Evolutionary conservation across 2,797 vertebrate genomes (phyloP), one percentile per base, ranked within the genome.

Genomic region (Protonibea diacanthus): DNA sequence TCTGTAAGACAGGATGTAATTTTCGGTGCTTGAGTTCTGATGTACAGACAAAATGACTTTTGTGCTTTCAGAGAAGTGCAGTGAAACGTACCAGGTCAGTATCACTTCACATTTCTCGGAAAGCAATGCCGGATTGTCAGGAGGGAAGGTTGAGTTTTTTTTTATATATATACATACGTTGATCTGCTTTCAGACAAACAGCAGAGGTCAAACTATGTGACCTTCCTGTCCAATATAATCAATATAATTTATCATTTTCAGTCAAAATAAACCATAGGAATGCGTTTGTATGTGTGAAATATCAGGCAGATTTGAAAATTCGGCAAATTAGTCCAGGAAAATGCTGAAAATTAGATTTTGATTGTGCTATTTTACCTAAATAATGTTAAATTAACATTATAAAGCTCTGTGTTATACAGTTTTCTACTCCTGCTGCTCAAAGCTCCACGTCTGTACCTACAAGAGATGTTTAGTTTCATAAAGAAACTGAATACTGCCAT

Each of bases 31-130:
- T 80, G 42, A 63, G 38, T 71, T 76, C 49, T 71, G 42, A 64
- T 49, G 38, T 59, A 62, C 65, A 79, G 61, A 58, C 57, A 69
- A 78, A 83, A 77, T 49, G 25, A 73, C 74, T 66, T 57, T 29
- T 59, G 6, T 62, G 49, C 67, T 68, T 80, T 48, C 27, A 56
- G 44, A 72, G 63, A 67, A 33, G 27, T 60, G 45, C 52, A 49
- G 38, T 33, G 33, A 79, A 76, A 64, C 66, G 20, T 63, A 27
- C 52, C 71, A 56, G 25, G 40, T 67, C 70, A 56, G 75, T 86
- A 84, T 89, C 73, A 70, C 81, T 90, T 92, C 83, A 76, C 60
- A 29, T 82, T 91, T 90, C 85, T 76, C 74, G 83, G 80, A 75
- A 85, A 79, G 49, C 20, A 51, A 29, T 47, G 14, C 59, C n/a